These are phyloP conservation scores for Conger conger DNA, from an alignment of 2,113 vertebrate genomes.

Conservation along the genomic window DNA sequence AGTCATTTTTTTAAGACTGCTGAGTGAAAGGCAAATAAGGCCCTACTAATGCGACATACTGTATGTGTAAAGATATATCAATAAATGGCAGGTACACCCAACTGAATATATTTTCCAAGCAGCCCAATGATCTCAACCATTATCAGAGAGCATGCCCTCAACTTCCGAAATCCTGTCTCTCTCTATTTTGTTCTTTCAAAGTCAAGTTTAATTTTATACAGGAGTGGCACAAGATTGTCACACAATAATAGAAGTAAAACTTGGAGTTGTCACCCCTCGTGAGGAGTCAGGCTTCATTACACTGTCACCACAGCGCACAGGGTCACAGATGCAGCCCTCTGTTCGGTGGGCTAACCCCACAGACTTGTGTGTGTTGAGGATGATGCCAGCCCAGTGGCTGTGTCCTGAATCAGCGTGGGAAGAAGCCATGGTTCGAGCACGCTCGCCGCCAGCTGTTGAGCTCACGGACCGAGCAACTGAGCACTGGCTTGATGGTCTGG, in stretches of 20 bases:
- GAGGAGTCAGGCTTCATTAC: neutral
- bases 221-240: neutral
- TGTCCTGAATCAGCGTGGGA: slow-evolving; percentile 48
- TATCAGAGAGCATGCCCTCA: neutral
- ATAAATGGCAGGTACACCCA: neutral
- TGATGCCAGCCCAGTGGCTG: neutral
- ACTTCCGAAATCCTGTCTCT: neutral
- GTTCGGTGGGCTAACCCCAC: neutral
- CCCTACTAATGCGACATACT: neutral
- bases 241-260: neutral
- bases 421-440: slow-evolving; percentile 24
- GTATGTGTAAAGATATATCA: too few relatives aligned
- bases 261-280: neutral
- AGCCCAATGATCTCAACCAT: neutral
- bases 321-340: neutral
- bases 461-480: slow-evolving; percentile 52
- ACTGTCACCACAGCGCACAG: neutral
- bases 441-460: slow-evolving; percentile 51
- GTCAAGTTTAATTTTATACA: neutral
- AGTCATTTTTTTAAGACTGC: neutral
- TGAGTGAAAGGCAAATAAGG: neutral
- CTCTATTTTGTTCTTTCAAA: neutral
- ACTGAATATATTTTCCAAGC: neutral
- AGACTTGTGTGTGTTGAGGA: neutral
- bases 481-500: slow-evolving; percentile 67